Conservation (phyloP, 2,113 vertebrate genomes). For the Callochromis pleurospilus region DNA sequence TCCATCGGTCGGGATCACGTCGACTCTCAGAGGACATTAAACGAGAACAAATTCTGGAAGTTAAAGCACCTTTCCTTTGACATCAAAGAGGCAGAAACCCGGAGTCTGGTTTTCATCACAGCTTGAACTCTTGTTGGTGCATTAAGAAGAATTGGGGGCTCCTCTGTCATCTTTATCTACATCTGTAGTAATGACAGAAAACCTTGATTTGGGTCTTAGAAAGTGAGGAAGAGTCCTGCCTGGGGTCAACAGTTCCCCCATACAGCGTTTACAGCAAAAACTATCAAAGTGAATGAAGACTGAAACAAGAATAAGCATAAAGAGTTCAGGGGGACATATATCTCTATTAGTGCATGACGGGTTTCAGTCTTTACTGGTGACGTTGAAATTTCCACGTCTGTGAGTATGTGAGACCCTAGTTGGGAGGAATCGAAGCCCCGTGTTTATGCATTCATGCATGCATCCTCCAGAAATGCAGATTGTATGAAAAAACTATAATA, state of each 20-base stretch:
- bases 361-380: background rate
- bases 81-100: background rate
- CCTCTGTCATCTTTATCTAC: background rate
- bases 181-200: background rate
- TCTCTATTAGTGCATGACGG: too few relatives aligned
- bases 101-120: background rate
- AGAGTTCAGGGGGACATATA: too few relatives aligned
- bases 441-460: background rate
- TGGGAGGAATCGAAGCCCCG: background rate
- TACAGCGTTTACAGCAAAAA: background rate
- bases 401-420: background rate
- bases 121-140: background rate
- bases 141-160: background rate
- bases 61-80: background rate
- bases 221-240: background rate
- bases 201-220: background rate
- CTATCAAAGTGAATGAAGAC: background rate
- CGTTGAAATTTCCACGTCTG: background rate
- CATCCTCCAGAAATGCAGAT: background rate
- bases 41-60: background rate
- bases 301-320: background rate
- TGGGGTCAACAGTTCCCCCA: background rate
- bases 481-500: background rate
- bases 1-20: background rate
- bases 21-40: background rate